Evolutionary conservation across 2,797 vertebrate species (phyloP).

Genomic region (Avahi laniger): DNA sequence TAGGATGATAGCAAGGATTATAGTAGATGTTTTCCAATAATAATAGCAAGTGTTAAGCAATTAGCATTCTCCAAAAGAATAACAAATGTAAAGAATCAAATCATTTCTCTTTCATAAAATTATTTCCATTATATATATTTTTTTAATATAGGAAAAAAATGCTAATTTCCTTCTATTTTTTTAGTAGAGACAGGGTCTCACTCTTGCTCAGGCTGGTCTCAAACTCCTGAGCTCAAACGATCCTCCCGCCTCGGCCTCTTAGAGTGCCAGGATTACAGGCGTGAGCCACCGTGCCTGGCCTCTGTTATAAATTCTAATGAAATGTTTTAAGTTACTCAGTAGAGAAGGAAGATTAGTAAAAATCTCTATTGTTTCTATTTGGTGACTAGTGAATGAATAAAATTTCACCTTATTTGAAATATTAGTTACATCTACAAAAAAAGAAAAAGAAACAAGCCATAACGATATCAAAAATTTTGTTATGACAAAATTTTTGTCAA

Average conservation of each 20-base stretch:
- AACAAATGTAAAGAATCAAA: slow-evolving; percentile 40
- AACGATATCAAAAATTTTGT: background rate
- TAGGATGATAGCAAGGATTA: background rate
- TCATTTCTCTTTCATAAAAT: slow-evolving; percentile 41
- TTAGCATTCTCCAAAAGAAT: background rate
- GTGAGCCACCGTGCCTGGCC: too few relatives aligned
- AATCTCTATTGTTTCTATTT: slow-evolving; percentile 1
- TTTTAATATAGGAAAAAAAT: too few relatives aligned
- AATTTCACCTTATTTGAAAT: slow-evolving; percentile 38
- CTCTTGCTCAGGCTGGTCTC: too few relatives aligned
- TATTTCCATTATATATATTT: background rate
- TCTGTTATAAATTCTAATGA: slow-evolving; percentile 34
- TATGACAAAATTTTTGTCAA: background rate
- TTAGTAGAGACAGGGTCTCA: too few relatives aligned
- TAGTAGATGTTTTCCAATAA: background rate
- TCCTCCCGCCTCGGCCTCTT: too few relatives aligned
- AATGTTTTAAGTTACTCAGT: slow-evolving; percentile 50
- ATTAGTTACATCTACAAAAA: slow-evolving; percentile 18
- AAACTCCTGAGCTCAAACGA: too few relatives aligned
- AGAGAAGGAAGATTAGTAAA: slow-evolving; percentile 28
- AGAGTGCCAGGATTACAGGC: too few relatives aligned
- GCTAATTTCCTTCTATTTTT: too few relatives aligned
- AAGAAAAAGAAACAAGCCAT: background rate
- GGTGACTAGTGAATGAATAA: background rate
- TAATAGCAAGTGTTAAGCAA: background rate